These are phyloP conservation scores for Heliconius nattereri DNA, from an alignment of 1,140 invertebrate genomes.

Conservation along the genomic window DNA sequence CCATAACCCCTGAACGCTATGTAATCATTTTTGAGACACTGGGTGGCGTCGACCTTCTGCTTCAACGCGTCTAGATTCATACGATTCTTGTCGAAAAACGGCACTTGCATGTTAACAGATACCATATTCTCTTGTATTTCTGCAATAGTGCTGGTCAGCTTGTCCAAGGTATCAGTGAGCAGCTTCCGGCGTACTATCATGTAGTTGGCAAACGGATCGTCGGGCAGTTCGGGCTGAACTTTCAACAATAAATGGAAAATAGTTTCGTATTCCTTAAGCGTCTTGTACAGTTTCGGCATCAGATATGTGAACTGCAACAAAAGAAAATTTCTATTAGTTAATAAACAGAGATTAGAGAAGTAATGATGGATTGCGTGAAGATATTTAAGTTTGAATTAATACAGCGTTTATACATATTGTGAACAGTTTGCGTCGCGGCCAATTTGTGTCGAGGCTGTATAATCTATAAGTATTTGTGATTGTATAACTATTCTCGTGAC, in stretches of 20 bases:
- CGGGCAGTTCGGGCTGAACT: conserved; percentile 57
- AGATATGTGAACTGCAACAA: conserved; percentile 75
- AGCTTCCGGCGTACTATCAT: conserved; percentile 56
- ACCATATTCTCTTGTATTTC: conserved; percentile 67
- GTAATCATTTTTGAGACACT: conserved; percentile 67
- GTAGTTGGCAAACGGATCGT: conserved; percentile 62
- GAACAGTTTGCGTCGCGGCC: conserved; percentile 66
- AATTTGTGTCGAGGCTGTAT: conserved; percentile 77
- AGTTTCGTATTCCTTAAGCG: conserved; percentile 60
- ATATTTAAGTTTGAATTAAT: conserved; percentile 58
- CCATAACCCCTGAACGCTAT: conserved; percentile 69
- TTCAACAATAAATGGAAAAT: conserved; percentile 63
- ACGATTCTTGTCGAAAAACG: conserved; percentile 47
- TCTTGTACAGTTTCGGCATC: conserved; percentile 69
- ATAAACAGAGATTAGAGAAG: neutral
- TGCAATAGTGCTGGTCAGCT: conserved; percentile 59
- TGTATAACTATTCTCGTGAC: conserved; percentile 53
- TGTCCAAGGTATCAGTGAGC: conserved; percentile 51
- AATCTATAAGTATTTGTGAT: conserved; percentile 61
- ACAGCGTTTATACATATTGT: conserved; percentile 55
- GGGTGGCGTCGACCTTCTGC: conserved; percentile 60
- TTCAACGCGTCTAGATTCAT: conserved; percentile 55
- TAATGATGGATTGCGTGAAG: conserved; percentile 30
- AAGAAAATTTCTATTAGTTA: conserved; percentile 48
- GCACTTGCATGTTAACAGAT: conserved; percentile 53